Evolutionary conservation across 2,797 vertebrate species (phyloP), one percentile per base, ranked within the genome.

Genomic region (Pantherophis vulpinus): DNA sequence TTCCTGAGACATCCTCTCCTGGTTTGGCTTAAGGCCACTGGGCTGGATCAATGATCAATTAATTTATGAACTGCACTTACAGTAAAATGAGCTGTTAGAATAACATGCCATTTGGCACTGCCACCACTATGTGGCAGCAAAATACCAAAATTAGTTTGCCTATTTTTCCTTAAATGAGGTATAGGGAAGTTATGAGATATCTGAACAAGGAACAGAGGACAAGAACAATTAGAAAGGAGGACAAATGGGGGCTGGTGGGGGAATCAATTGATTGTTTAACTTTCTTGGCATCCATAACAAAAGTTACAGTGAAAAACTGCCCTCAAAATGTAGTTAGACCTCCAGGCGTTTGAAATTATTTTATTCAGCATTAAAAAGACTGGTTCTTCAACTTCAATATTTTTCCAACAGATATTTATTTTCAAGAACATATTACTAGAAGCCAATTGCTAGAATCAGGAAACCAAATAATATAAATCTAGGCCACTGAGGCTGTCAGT

Each of bases 101-200:
- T 9, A 16, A 63, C 10, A 1, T 83, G 93, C 54, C 56, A 25
- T 59, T 66, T 51, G 16, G 2, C 1, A 32, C 11, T 66, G 6
- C 20, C 54, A 13, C 93, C 93, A 59, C 91, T 59, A 56, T 61
- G 89, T 51, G 93, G 93, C 93, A 70, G 89, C 86, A 91, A 88
- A 91, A 61, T 74, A 93, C 23, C 66, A 92, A 14, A 2, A 88
- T 86, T 74, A 23, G 3, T 37, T n/a, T 14, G 2, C 29, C n/a
- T 29, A 1, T 66, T 23, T 37, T 70, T 32, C 2, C 18, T 4
- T 8, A 10, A 8, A n/a, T 5, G 18, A n/a, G 79, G 66, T 14
- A 27, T 4, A 2, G 10, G 2, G 16, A 90, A 58, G 74, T 83
- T 89, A 89, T 60, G n/a, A 47, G 74, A 14, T 74, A 20, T 20